Evolutionary conservation across 2,888 invertebrate genomes (phyloP).

Genomic region (Archaeoteleia sp.): DNA sequence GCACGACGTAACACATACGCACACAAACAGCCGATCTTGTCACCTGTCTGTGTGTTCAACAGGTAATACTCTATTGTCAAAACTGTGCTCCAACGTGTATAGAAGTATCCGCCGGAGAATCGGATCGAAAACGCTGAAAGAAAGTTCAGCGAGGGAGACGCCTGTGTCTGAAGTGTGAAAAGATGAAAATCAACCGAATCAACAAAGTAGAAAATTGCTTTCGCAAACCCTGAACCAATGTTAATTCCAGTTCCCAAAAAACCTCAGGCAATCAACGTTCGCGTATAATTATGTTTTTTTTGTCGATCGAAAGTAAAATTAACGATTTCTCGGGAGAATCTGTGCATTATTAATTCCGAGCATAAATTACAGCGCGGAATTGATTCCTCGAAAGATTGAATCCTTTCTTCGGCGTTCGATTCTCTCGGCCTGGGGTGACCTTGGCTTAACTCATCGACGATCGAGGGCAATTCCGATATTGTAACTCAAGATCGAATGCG

Average conservation of each 20-base stretch:
- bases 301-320: conserved; percentile 22
- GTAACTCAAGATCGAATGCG: conserved; percentile 67
- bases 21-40: conserved; percentile 63
- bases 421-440: conserved; percentile 40
- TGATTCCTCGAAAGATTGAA: conserved; percentile 48
- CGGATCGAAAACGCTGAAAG: conserved; percentile 2
- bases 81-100: conserved; percentile 42
- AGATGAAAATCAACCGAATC: conserved; percentile 4
- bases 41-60: conserved; percentile 73
- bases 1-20: conserved; percentile 65
- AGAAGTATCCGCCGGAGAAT: conserved; percentile 28
- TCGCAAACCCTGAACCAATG: background rate
- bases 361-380: conserved; percentile 45
- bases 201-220: background rate
- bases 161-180: conserved; percentile 26
- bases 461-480: conserved; percentile 64
- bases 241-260: too few relatives aligned
- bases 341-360: conserved; percentile 45
- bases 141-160: conserved; percentile 9
- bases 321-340: conserved; percentile 37
- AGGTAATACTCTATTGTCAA: conserved; percentile 70
- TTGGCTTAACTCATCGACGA: conserved; percentile 58
- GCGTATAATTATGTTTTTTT: conserved; percentile 3
- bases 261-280: background rate
- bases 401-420: conserved; percentile 30